Percentiles rank a stretch among this genome's conserved stretches.
phyloP scores from a whole-genome alignment of 2,797 vertebrate species.

The Myotis daubentonii region DNA sequence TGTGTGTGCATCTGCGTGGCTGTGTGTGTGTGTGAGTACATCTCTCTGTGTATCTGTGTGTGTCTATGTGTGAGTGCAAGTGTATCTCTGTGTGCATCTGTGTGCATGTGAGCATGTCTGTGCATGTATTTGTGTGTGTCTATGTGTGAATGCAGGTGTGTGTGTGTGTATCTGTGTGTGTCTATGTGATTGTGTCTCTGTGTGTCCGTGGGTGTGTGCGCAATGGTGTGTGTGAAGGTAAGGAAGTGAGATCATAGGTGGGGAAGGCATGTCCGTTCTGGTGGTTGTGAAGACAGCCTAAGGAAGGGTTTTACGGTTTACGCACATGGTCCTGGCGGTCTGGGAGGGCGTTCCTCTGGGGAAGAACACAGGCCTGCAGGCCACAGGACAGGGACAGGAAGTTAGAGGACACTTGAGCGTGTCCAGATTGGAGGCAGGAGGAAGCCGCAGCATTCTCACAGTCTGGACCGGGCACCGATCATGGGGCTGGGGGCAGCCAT shows the following conservation, averaged over 20 bases:
- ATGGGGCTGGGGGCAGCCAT: fast-evolving
- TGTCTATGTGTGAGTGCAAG: neutral
- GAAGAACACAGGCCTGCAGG: neutral
- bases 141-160: neutral
- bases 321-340: neutral
- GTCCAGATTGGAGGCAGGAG: neutral
- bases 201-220: neutral
- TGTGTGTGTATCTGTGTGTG: neutral
- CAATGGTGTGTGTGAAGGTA: neutral
- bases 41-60: neutral
- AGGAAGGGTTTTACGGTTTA: neutral
- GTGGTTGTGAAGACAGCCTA: neutral
- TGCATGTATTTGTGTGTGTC: neutral
- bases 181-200: neutral
- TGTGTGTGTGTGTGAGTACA: neutral
- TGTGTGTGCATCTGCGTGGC: neutral
- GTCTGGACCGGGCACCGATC: neutral
- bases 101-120: neutral
- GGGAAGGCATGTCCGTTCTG: neutral
- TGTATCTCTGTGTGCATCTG: neutral
- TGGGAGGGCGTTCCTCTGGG: neutral
- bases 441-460: neutral
- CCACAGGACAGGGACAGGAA: neutral
- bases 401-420: neutral
- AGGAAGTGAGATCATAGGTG: neutral